Evolutionary conservation across 2,113 vertebrate genomes (phyloP).

Genomic region (Galbula dea): DNA sequence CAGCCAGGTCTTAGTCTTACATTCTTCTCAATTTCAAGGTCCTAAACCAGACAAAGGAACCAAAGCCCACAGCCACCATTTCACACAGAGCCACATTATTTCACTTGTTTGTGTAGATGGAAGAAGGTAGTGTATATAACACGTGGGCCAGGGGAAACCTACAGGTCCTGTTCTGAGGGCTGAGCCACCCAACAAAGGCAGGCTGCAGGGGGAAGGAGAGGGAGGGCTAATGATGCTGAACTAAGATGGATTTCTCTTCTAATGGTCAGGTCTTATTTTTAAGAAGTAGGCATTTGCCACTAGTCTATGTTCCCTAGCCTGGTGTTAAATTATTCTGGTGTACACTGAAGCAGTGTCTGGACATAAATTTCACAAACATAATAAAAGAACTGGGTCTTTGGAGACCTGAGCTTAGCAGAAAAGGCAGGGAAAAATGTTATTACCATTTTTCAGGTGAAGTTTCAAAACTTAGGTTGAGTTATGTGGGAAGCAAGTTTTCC

Average conservation of each 20-base stretch:
- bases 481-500: background rate
- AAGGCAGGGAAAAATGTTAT: background rate
- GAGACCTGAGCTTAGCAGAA: background rate
- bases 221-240: background rate
- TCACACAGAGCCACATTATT: background rate
- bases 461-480: background rate
- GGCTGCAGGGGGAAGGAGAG: background rate
- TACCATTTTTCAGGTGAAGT: background rate
- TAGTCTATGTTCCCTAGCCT: background rate
- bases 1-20: background rate
- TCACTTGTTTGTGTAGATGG: background rate
- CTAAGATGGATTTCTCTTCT: background rate
- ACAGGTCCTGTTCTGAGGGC: background rate
- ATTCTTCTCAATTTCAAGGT: background rate
- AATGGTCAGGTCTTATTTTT: background rate
- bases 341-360: background rate
- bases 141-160: background rate
- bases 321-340: background rate
- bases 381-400: background rate
- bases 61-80: background rate
- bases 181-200: background rate
- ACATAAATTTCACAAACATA: background rate
- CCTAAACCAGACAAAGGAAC: background rate
- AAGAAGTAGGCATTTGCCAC: background rate
- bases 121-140: background rate